phyloP scores from a whole-genome alignment of 2,888 invertebrate genomes.

The Hermaeophaga mercurialis region DNA sequence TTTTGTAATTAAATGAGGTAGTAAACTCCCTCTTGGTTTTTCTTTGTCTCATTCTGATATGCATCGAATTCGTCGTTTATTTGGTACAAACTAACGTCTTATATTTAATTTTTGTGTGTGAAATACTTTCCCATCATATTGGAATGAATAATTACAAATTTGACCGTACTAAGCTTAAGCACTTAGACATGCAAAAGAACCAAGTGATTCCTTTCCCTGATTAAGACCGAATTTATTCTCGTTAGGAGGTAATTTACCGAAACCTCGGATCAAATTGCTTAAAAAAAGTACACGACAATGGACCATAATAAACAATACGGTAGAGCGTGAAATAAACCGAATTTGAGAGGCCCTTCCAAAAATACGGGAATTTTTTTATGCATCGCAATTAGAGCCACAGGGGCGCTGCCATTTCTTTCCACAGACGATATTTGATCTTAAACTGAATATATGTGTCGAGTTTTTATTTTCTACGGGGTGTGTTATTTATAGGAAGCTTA shows the following conservation, averaged over 20 bases:
- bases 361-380: slow-evolving; percentile 19
- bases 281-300: slow-evolving; percentile 37
- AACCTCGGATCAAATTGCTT: slow-evolving; percentile 53
- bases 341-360: slow-evolving; percentile 6
- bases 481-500: too few relatives aligned
- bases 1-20: too few relatives aligned
- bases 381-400: slow-evolving; percentile 7
- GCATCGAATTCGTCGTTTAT: too few relatives aligned
- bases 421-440: background rate
- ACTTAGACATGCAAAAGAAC: slow-evolving; percentile 46
- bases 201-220: slow-evolving; percentile 46
- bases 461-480: too few relatives aligned
- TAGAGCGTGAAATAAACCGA: slow-evolving; percentile 16
- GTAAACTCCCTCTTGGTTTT: too few relatives aligned
- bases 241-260: slow-evolving; percentile 52
- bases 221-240: slow-evolving; percentile 51
- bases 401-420: background rate
- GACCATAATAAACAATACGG: slow-evolving; percentile 24
- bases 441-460: too few relatives aligned
- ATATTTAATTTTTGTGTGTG: too few relatives aligned
- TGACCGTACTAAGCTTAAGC: slow-evolving; percentile 10
- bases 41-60: too few relatives aligned
- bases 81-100: too few relatives aligned
- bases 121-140: too few relatives aligned
- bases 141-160: too few relatives aligned